Evolutionary conservation across 2,113 vertebrate species (phyloP), one percentile per base, ranked within the genome.

Genomic region (Mohoua ochrocephala): DNA sequence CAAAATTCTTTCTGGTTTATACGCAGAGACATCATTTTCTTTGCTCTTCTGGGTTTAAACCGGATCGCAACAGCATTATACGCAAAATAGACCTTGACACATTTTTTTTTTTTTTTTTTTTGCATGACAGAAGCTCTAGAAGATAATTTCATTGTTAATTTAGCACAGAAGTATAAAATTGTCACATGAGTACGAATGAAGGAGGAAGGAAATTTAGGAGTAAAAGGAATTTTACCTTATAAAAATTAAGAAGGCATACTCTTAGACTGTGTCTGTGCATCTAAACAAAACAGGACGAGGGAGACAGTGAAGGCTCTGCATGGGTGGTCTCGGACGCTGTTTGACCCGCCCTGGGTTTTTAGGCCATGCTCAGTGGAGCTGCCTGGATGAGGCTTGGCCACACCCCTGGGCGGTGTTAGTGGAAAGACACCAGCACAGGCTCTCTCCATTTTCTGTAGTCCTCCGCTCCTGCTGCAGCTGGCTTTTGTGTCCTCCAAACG

Each of bases 291-390:
- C 9, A 18, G 10, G 33, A 31, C n/a, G 47, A 80, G 14, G 19
- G 24, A n/a, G 13, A 15, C 27, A 16, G 18, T 1, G 2, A 16
- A 57, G 23, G 13, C 18, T 70, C 23, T 82, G 39, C 7, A 50
- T 2, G 10, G 7, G 15, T 67, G 68, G 19, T 11, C 31, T 31
- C 2, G 15, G n/a, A 23, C 31, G 8, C 15, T 67, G 5, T 67
- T 63, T 65, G 28, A 53, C 7, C 0, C 0, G 0, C 11, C 6
- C 2, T 9, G 10, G 21, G 23, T 13, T 61, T 13, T 50, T 23
- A 79, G 44, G 30, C 23, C 33, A 2, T 6, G 16, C 1, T 50
- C 21, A 13, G 23, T 18, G 53, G 0, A 1, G 27, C 20, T 78
- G 31, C 11, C 22, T 33, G 31, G 31, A 26, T 11, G 12, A 77